Conservation (phyloP, 1,140 invertebrate genomes). For the Drosophila pallidifrons region DNA sequence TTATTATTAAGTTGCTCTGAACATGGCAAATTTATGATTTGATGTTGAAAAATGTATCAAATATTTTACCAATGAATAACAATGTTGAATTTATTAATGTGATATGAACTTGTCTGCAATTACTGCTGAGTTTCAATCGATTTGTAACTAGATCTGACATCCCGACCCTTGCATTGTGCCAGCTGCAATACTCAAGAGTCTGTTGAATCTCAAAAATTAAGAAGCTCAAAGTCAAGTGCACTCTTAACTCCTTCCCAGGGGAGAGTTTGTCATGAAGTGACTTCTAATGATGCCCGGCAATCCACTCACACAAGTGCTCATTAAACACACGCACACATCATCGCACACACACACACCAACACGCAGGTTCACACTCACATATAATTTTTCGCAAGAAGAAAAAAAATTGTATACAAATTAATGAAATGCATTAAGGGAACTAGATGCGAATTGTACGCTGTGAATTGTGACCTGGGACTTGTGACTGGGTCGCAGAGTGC, state of each 20-base stretch:
- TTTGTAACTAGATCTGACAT: not conserved
- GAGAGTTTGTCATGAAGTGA: slow-evolving; percentile 52
- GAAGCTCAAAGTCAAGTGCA: slow-evolving; percentile 46
- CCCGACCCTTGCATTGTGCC: slow-evolving; percentile 7
- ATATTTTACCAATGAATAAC: too few relatives aligned
- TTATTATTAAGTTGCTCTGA: not conserved
- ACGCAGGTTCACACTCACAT: slow-evolving; percentile 7
- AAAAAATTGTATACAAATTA: slow-evolving; percentile 71
- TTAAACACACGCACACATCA: slow-evolving; percentile 50
- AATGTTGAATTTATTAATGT: too few relatives aligned
- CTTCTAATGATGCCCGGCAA: slow-evolving; percentile 59
- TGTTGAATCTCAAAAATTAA: slow-evolving; percentile 27
- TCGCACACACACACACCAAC: slow-evolving; percentile 5
- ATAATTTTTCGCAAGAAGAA: slow-evolving; percentile 13
- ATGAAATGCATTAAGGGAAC: slow-evolving; percentile 75
- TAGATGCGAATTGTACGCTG: slow-evolving; percentile 34
- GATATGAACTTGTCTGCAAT: too few relatives aligned
- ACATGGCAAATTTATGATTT: too few relatives aligned
- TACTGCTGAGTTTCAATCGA: not conserved
- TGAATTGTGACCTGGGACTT: slow-evolving; percentile 41
- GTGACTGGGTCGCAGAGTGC: slow-evolving; percentile 58
- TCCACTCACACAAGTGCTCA: slow-evolving; percentile 59
- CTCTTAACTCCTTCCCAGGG: slow-evolving; percentile 26
- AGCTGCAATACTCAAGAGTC: slow-evolving; percentile 5
- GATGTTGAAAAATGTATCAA: not conserved